phyloP scores from a whole-genome alignment of 1,140 invertebrate genomes.

The Magallana angulata region DNA sequence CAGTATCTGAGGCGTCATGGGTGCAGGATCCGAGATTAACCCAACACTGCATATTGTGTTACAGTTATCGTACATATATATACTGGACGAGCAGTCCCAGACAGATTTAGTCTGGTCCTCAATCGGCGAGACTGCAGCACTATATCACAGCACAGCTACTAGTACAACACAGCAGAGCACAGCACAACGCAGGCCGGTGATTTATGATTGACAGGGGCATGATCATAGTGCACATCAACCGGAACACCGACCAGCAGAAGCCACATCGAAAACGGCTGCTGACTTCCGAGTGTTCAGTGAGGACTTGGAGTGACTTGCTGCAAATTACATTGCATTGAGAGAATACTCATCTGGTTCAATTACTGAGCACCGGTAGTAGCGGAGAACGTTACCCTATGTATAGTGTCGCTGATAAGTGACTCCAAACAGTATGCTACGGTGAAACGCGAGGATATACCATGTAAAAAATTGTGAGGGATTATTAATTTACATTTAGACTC shows the following conservation, averaged over 20 bases:
- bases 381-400: constrained; percentile 21
- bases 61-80: background rate
- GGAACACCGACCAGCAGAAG: background rate
- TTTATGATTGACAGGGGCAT: constrained; percentile 17
- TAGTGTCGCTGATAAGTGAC: constrained; percentile 14
- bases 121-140: background rate
- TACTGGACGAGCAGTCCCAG: background rate
- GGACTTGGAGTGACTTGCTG: constrained; percentile 5
- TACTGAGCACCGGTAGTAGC: constrained; percentile 29
- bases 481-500: too few species aligned
- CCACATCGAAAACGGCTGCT: constrained; percentile 22
- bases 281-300: background rate
- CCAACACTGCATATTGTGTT: background rate
- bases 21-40: background rate
- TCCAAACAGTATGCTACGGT: background rate
- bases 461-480: too few species aligned
- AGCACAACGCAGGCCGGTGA: background rate
- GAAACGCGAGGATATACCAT: background rate
- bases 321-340: constrained; percentile 10
- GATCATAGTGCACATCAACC: background rate
- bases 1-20: constrained; percentile 1
- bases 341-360: constrained; percentile 35
- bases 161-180: background rate
- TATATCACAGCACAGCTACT: too few species aligned
- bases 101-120: background rate